Evolutionary conservation across 2,113 vertebrate genomes (phyloP).

Genomic region (Xyliphius kryptos): DNA sequence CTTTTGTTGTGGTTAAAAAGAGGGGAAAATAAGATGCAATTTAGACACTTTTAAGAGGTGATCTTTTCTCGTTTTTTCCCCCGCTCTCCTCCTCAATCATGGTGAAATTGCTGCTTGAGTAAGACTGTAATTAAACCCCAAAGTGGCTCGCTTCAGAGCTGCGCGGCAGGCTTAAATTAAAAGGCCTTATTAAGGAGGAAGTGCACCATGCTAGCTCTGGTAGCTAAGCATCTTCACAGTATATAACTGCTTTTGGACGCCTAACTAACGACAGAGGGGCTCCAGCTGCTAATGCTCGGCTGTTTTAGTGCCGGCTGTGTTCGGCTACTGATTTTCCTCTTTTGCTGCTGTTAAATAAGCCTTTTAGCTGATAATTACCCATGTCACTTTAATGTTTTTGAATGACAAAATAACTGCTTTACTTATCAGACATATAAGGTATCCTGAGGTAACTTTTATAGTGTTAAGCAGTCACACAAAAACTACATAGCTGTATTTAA

Average conservation of each 20-base stretch:
- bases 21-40: conserved; percentile 75
- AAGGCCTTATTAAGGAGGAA: conserved; percentile 61
- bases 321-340: conserved; percentile 29
- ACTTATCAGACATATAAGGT: conserved; percentile 1
- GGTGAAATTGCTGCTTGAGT: conserved; percentile 67
- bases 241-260: conserved; percentile 28
- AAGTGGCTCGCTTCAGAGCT: conserved; percentile 61
- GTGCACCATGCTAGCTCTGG: conserved; percentile 24
- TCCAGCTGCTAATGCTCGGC: conserved; percentile 41
- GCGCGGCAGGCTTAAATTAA: conserved; percentile 57
- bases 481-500: no score
- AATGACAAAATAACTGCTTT: conserved; percentile 13
- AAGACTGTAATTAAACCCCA: conserved; percentile 75
- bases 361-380: conserved; percentile 5
- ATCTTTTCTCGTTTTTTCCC: conserved; percentile 54
- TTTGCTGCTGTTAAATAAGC: conserved; percentile 35
- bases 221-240: conserved; percentile 39
- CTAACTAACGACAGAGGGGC: conserved; percentile 29
- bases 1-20: conserved; percentile 74
- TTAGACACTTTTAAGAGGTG: conserved; percentile 72
- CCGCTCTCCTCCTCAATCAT: conserved; percentile 61
- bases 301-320: conserved; percentile 34
- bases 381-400: conserved; percentile 9
- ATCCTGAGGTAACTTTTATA: conserved; percentile 11
- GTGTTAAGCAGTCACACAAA: conserved; percentile 10